Base-by-base conservation (phyloP, 2,888 invertebrate genomes). In the Drosophila macrospina region DNA sequence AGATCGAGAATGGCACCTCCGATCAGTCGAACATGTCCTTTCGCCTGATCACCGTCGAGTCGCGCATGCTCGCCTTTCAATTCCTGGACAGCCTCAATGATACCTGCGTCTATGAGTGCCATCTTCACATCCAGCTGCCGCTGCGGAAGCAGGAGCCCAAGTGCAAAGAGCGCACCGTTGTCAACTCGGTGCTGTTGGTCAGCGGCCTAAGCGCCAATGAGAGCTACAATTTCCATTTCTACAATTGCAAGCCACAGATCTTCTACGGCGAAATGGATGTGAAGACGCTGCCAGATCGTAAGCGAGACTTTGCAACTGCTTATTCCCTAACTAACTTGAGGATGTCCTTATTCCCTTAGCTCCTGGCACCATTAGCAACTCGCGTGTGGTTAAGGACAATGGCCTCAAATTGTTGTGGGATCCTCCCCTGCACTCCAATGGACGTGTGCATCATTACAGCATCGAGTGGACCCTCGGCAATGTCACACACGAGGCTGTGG, bases 1-100 rank as follows among this genome's bases (percentile, higher is more conserved):
- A 91, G 91, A 90, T 91, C 47, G 91, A 91, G 68, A 91, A 91
- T 24, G 89, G 89, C 42, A 91, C 91, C 1, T 86, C 88, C n/a
- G 91, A 90, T 48, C 74, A 81, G 6, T 77, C 88, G 11, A 89
- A 86, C 26, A 85, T 89, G 70, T 89, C 89, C 1, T 91, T 91
- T 65, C 89, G 85, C 16, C 62, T 91, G 30, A 80, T 80, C 5
- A 89, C 83, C 41, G 76, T 90, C 6, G 92, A 92, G 74, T 90
- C 92, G 0, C 90, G 92, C 2, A 89, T 90, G 71, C 71, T 92
- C 37, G 77, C 89, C 11, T 89, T 92, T 37, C 82, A 88, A 32
- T 91, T 91, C 57, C 73, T 81, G 26, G 90, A 91, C 16, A 85
- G 72, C 36, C 89, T 91, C 16, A 88, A 89, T 26, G 90, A 90